Percentiles rank a stretch among this genome's conserved stretches.
Conservation (phyloP, 2,113 vertebrate genomes). For the Chloropsis cyanopogon region DNA sequence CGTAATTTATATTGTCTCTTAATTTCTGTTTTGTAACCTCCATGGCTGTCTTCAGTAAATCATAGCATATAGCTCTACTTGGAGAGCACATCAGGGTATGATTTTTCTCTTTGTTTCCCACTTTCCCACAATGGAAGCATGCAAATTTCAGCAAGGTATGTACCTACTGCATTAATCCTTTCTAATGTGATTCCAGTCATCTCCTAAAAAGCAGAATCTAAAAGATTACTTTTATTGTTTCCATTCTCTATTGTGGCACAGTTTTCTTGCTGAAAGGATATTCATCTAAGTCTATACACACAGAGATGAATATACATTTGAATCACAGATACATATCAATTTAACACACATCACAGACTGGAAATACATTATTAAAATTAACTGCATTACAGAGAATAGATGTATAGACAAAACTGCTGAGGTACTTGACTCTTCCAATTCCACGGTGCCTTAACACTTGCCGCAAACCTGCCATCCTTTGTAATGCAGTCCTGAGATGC, state of each 20-base stretch:
- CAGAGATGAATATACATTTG: not conserved
- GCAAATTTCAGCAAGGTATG: not conserved
- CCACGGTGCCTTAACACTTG: not conserved
- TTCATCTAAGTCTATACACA: not conserved
- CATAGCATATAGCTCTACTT: not conserved
- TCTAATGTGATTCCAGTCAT: not conserved
- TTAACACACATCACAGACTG: not conserved
- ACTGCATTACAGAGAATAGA: not conserved
- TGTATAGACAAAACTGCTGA: not conserved
- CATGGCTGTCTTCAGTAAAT: constrained; percentile 4
- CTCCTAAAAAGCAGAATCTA: not conserved
- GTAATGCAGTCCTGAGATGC: not conserved
- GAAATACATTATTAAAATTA: constrained; percentile 15
- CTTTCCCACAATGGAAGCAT: not conserved
- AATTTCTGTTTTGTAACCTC: constrained; percentile 23
- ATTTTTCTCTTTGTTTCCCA: constrained; percentile 17
- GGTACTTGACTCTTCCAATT: not conserved
- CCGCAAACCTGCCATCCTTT: not conserved
- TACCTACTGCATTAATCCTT: not conserved
- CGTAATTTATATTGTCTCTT: not conserved
- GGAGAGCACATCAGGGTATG: not conserved
- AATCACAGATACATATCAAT: not conserved
- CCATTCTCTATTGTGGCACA: not conserved
- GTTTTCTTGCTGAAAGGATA: constrained; percentile 6
- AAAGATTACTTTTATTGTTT: not conserved